Base-by-base conservation (phyloP, 2,888 invertebrate species). In the Lapara coniferarum region DNA sequence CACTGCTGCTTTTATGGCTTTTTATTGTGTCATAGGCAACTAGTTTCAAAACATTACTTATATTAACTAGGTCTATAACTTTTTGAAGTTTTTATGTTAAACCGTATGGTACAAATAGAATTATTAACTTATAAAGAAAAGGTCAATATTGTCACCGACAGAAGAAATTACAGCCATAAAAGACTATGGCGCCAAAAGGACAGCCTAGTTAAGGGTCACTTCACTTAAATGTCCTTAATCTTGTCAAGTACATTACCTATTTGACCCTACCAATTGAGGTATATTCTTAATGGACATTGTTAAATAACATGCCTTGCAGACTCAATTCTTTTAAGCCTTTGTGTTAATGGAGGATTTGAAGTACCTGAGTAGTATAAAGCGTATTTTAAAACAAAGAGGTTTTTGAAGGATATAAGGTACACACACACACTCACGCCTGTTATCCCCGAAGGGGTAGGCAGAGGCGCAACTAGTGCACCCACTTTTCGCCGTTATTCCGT, bases 161-260 rank as follows among this genome's bases (percentile, higher is more conserved):
- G 4, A 53, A 58, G 51, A 59, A 68, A 19, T 53, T 52, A 59
- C 59, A 59, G 59, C 44, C 59, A 10, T 68, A 68, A 68, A 68
- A 68, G 51, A 37, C 19, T 46, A 63, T 69, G 53, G 52, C 63
- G 44, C 59, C 63, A 53, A 63, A 59, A 63, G 46, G 46, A 16
- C 25, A 69, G 53, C 53, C 52, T 63, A 68, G 52, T 44, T 68
- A 69, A 46, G 25, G 53, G 59, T 63, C 68, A 55, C 68, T 55
- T 55, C 25, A 69, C 16, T 69, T 69, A 37, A 69, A 63, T 19
- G 53, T 53, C 53, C 53, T 68, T 68, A 68, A 68, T 68, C 53
- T 55, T 19, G 19, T 52, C 63, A 63, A 68, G 53, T 63, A 69
- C 46, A 46, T 59, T 44, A 37, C 19, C 16, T 68, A 44, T 44